These are phyloP conservation scores for Amiota communis DNA, from an alignment of 2,888 invertebrate species.

Conservation along the genomic window DNA sequence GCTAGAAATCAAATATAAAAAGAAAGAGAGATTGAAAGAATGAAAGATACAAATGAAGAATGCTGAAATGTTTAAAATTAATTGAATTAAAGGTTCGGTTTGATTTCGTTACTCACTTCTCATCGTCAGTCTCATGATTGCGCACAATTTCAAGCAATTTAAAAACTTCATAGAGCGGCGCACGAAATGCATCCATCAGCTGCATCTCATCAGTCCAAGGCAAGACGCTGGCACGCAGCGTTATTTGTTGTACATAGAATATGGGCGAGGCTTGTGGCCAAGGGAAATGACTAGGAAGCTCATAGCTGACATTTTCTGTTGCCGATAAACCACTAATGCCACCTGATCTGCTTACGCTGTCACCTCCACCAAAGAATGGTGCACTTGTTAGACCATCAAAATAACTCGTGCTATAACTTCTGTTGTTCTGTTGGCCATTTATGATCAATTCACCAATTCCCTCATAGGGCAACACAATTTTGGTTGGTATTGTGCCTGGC, in stretches of 20 bases:
- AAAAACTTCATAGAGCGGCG: constrained; percentile 91
- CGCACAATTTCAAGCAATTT: constrained; percentile 88
- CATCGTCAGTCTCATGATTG: constrained; percentile 77
- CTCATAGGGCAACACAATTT: constrained; percentile 76
- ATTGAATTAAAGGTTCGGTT: constrained; percentile 21
- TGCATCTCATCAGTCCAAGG: constrained; percentile 90
- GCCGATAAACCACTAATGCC: constrained; percentile 15
- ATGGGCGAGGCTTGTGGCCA: constrained; percentile 78
- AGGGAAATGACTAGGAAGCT: constrained; percentile 74
- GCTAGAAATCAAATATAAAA: constrained; percentile 73
- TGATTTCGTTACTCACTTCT: constrained; percentile 59
- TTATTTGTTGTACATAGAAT: constrained; percentile 84
- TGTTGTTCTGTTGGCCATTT: neutral
- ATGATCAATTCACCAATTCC: constrained; percentile 58
- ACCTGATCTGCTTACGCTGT: constrained; percentile 17
- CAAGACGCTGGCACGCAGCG: constrained; percentile 83
- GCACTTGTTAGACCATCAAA: constrained; percentile 1
- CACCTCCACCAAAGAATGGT: constrained; percentile 19
- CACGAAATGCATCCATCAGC: constrained; percentile 92
- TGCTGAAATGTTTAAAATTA: constrained; percentile 27
- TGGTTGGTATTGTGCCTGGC: constrained; percentile 90
- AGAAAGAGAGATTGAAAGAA: constrained; percentile 32
- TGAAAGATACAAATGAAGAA: constrained; percentile 4
- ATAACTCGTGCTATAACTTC: neutral
- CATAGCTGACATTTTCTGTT: constrained; percentile 36